Evolutionary conservation across 2,888 invertebrate species (phyloP), one percentile per base, ranked within the genome.

Genomic region (Acanthosoma haemorrhoidale): DNA sequence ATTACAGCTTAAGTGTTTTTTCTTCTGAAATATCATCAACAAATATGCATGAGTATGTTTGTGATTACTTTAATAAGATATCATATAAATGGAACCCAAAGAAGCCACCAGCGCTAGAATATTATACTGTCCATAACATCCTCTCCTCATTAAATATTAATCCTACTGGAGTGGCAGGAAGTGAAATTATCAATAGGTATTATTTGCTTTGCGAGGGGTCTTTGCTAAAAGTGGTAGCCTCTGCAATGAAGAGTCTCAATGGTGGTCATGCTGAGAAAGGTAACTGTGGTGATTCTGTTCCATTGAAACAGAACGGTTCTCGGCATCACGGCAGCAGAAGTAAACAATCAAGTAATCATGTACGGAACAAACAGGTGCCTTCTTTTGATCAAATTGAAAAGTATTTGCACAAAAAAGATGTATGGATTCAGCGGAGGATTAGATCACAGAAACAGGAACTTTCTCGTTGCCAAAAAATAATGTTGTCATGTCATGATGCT

Each of bases 11-110:
- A 8, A 64, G 64, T 64, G 41, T 64, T 5, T 64, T 64, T 64
- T 64, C 64, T 6, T 64, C 64, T 21, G 64, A 64, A 29, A 41
- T 64, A 41, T 64, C 39, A n/a, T 64, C 39, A 29, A 64, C 64
- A 4, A 29, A 38, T 15, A 25, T 64, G 29, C 25, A 64, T n/a
- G 64, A 64, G n/a, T 64, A 64, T 41, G 39, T 64, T 41, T 64
- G 29, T 11, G 64, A 64, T 29, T 64, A 41, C 29, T 41, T 64
- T 29, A 64, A 41, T 18, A 64, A 64, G 15, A 64, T 64, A 16
- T 64, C 64, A 8, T 64, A 64, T 13, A 38, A 38, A 25, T 64
- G 64, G 64, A 39, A 64, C 16, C 2, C 64, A 13, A 41, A 29
- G 13, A 64, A 41, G 16, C 64, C 36, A 6, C 64, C 64, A 29